A percentile compares a stretch with the other conserved stretches of the same genome.
Evolutionary conservation across 2,888 invertebrate genomes (phyloP).

Genomic region (Steinernema carpocapsae): DNA sequence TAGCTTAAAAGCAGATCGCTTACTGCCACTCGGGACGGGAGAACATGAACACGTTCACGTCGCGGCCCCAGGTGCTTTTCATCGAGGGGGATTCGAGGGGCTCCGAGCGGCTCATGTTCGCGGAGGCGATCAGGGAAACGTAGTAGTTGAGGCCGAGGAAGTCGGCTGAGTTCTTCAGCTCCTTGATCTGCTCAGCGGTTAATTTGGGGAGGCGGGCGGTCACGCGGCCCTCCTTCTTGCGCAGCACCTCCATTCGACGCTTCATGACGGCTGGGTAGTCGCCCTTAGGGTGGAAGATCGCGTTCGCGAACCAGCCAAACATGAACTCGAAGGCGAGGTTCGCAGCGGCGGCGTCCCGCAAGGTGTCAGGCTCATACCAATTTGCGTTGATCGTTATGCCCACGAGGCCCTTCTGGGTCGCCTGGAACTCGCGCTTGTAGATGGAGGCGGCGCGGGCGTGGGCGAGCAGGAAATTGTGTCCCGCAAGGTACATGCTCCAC

Average conservation of each 20-base stretch:
- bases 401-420: constrained; percentile 46
- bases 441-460: constrained; percentile 76
- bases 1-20: background rate
- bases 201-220: constrained; percentile 69
- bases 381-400: constrained; percentile 39
- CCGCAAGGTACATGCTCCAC: constrained; percentile 73
- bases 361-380: constrained; percentile 11
- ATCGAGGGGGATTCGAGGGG: background rate
- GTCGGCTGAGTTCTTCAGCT: constrained; percentile 75
- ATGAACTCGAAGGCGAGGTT: constrained; percentile 39
- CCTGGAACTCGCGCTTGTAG: constrained; percentile 74
- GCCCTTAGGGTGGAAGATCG: constrained; percentile 41
- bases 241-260: constrained; percentile 46
- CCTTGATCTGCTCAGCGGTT: constrained; percentile 64
- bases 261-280: constrained; percentile 41
- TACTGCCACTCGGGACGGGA: constrained; percentile 43
- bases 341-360: constrained; percentile 36
- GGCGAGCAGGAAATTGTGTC: constrained; percentile 75
- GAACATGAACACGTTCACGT: constrained; percentile 12
- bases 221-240: constrained; percentile 54
- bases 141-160: constrained; percentile 81
- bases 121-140: constrained; percentile 35
- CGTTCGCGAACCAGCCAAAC: constrained; percentile 48
- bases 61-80: constrained; percentile 8
- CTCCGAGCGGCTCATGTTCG: background rate